Evolutionary conservation across 2,113 vertebrate genomes (phyloP).

Genomic region (Albula glossodonta): DNA sequence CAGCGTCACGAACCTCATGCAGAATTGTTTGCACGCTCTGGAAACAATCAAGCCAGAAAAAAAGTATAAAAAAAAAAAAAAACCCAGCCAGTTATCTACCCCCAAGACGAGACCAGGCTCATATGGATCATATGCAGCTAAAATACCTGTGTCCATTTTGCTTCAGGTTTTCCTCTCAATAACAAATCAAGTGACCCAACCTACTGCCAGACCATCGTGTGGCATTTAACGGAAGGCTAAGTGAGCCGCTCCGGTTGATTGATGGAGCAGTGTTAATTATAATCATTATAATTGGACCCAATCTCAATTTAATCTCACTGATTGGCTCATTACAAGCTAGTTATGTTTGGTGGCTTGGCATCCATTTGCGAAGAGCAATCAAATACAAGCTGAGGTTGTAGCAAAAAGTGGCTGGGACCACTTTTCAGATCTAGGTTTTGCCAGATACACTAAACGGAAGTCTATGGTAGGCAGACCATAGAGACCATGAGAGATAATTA

Average conservation of each 20-base stretch:
- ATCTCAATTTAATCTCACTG: background rate
- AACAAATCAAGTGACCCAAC: background rate
- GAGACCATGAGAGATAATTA: too few relatives aligned
- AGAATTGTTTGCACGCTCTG: background rate
- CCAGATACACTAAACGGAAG: too few relatives aligned
- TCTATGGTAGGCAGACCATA: too few relatives aligned
- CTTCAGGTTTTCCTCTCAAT: background rate
- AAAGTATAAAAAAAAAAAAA: background rate
- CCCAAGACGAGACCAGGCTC: background rate
- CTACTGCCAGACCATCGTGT: background rate
- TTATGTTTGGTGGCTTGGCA: background rate
- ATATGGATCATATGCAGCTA: background rate
- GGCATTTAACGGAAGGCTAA: background rate
- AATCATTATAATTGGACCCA: background rate
- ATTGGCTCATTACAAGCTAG: background rate
- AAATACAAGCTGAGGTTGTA: background rate
- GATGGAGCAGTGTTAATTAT: background rate
- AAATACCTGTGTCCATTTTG: background rate
- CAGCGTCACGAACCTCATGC: background rate
- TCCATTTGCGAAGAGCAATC: background rate
- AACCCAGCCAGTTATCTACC: background rate
- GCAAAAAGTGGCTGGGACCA: too few relatives aligned
- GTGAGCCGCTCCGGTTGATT: background rate
- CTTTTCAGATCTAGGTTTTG: too few relatives aligned
- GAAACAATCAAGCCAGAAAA: constrained; percentile 10